A percentile compares a stretch with the other conserved stretches of the same genome.
Conservation (phyloP, 2,113 vertebrate species). For the Grammomys dolichurus region DNA sequence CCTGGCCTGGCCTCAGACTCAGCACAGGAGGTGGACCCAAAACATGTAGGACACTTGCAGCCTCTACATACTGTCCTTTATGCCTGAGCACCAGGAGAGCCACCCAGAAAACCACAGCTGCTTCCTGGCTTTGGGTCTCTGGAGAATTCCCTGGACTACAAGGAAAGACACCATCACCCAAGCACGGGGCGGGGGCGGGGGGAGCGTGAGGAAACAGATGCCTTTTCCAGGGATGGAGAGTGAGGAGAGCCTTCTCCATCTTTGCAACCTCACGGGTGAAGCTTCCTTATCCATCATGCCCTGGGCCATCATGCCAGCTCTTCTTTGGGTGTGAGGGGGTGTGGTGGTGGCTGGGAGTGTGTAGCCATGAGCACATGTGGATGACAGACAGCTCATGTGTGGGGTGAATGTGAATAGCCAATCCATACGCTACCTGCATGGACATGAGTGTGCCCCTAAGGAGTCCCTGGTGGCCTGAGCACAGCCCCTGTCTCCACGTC, state of each 20-base stretch:
- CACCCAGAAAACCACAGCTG: too few species aligned
- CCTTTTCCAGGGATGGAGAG: not conserved
- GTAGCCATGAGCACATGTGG: too few species aligned
- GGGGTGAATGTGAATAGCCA: not conserved
- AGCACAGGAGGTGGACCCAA: not conserved
- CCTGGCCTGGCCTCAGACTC: not conserved
- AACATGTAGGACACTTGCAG: not conserved
- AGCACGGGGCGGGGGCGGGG: too few species aligned
- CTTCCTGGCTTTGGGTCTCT: not conserved
- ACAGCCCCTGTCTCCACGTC: fast-evolving
- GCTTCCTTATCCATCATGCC: too few species aligned
- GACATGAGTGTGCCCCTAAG: not conserved
- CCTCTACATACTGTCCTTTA: not conserved
- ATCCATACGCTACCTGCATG: not conserved
- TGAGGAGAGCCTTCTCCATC: not conserved
- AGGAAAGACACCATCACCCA: not conserved
- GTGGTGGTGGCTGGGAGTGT: not conserved
- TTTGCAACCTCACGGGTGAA: not conserved
- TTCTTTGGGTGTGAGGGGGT: not conserved
- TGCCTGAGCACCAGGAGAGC: fast-evolving
- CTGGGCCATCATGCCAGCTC: fast-evolving
- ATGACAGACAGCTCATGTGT: not conserved
- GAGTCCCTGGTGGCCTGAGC: not conserved
- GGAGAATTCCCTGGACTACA: not conserved
- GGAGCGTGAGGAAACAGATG: not conserved